Base-by-base conservation (phyloP, 2,113 vertebrate genomes). In the Gallinago jamesoni region DNA sequence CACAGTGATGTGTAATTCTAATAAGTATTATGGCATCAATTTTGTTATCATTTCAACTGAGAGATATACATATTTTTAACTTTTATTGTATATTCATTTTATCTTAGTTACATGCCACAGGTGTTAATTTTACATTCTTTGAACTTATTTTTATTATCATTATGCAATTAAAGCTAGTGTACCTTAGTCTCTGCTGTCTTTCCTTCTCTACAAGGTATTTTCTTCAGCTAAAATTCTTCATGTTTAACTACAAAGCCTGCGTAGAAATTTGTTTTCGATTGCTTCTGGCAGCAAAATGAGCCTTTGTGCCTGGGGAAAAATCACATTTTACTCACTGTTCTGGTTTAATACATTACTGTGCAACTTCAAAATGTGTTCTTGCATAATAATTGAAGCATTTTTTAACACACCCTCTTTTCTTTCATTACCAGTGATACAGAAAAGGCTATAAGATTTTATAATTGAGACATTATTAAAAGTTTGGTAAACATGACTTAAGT, bases 211-310 rank as follows among this genome's bases (percentile, higher is more conserved):
- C 53, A 92, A 82, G 92, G 37, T 70, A 64, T 95, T 96, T 96
- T 88, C 72, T 94, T 95, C 64, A 95, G 81, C 45, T 93, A 77
- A 93, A 96, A 81, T 72, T 95, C 96, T 95, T 97, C 62, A 52
- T 92, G 83, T 97, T 95, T 95, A 87, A 93, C 96, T 97, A 97
- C 95, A 97, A 96, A 97, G 92, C 69, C 60, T 87, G 81, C 23
- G 4, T 78, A 91, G 90, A 98, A 97, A 93, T 96, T 96, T 94
- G 84, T 59, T 97, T 97, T 85, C 89, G 84, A 96, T 96, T 93
- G 94, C 96, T 97, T 96, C 89, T 97, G 94, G 92, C 94, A 96
- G 93, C 47, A 92, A 92, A 97, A 91, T 92, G 85, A 97, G 72
- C 74, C 41, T 78, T 85, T 90, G 66, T 93, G 90, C 94, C 96